Evolutionary conservation across 2,888 invertebrate species (phyloP), one percentile per base, ranked within the genome.

Genomic region (Suillia variegata): DNA sequence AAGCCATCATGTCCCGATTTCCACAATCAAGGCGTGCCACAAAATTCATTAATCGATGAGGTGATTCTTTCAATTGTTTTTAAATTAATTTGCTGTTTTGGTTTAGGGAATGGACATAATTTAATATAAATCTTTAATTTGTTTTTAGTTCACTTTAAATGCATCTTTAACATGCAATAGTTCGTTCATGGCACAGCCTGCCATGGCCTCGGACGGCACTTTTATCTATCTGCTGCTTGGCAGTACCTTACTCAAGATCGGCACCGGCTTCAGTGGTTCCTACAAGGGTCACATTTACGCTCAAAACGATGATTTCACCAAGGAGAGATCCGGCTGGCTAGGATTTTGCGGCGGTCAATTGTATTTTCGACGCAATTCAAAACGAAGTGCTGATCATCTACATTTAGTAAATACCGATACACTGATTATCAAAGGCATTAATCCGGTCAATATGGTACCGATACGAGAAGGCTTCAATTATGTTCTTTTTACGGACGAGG

Each of bases 181-280:
- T 63, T 76, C 85, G 58, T 83, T 82, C 67, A 75, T 83, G 58
- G 75, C 82, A 20, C 75, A 77, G 24, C 80, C 82, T 54, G 88
- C 92, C 2, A 85, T 97, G 74, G 92, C 94, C 6, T 93, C 93
- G 67, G 96, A 98, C 81, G 98, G 98, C 10, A 89, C 90, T 66
- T 96, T 88, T 82, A 85, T 98, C 55, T 98, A 95, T 81, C 84
- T 98, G 24, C 90, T 93, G 71, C 89, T 93, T 26, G 89, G 90
- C 10, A 89, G 89, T 70, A 94, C 95, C 1, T 84, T 98, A 49
- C 85, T 94, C 64, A 98, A 98, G 84, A 89, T 98, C 63, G 98
- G 98, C 17, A 93, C 96, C 54, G 98, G 98, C 6, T 95, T 94
- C 78, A 93, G 93, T 53, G 94, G 94, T 65, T 96, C 98, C 6